Conservation (phyloP, 35 echinoderm and acorn worm species). For the Chiridota heheva region DNA sequence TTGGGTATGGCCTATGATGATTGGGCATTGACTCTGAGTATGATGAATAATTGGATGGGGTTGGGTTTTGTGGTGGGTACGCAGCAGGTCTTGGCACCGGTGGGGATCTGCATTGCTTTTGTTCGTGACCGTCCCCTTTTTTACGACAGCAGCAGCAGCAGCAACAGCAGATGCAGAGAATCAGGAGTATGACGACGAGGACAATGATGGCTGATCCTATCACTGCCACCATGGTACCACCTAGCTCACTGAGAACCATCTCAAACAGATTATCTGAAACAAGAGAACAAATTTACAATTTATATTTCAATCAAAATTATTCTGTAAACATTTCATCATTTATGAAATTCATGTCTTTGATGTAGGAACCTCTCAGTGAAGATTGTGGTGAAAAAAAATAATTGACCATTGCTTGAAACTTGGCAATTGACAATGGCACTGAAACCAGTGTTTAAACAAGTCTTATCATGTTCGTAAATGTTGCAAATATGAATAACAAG, state of each 20-base stretch:
- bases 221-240: conserved; percentile 58
- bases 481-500: too few species aligned
- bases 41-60: conserved; percentile 76
- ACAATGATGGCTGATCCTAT: conserved; percentile 60
- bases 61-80: conserved; percentile 73
- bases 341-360: too few species aligned
- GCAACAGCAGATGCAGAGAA: conserved; percentile 67
- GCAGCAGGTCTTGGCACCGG: conserved; percentile 58
- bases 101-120: conserved; percentile 74
- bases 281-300: too few species aligned
- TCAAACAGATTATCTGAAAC: conserved; percentile 53
- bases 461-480: too few species aligned
- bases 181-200: conserved; percentile 53
- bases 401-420: too few species aligned
- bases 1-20: conserved; percentile 60
- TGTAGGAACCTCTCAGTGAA: too few species aligned
- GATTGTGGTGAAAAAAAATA: too few species aligned
- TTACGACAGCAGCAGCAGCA: conserved; percentile 80
- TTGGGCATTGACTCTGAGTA: conserved; percentile 71
- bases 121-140: conserved; percentile 54
- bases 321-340: too few species aligned
- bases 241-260: conserved; percentile 49
- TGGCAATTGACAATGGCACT: too few species aligned
- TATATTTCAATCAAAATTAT: too few species aligned
- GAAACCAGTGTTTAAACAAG: too few species aligned